These are phyloP conservation scores for Pararge aegeria DNA, from an alignment of 1,140 invertebrate genomes.

Conservation along the genomic window DNA sequence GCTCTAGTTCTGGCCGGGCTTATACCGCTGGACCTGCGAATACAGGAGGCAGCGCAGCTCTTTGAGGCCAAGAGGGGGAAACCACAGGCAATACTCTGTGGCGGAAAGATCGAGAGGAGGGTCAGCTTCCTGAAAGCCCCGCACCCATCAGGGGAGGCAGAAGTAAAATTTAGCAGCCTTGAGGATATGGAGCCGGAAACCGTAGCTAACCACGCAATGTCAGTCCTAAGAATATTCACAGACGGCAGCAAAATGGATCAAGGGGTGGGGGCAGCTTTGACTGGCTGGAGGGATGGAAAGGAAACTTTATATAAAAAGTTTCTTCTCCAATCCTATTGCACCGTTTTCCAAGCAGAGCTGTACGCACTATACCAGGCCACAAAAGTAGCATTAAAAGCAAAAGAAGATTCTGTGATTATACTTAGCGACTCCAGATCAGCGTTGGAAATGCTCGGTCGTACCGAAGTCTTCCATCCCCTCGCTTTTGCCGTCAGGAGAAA, in stretches of 20 bases:
- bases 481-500: too few relatives aligned
- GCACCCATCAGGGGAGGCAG: too few relatives aligned
- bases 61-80: too few relatives aligned
- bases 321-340: background rate
- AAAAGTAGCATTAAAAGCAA: background rate
- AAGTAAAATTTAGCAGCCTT: background rate
- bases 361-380: background rate
- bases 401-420: too few relatives aligned
- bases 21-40: conserved; percentile 8
- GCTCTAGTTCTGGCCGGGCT: conserved; percentile 2
- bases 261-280: background rate
- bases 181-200: background rate
- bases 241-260: conserved; percentile 7
- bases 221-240: background rate
- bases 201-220: background rate
- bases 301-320: background rate
- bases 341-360: conserved; percentile 1
- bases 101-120: conserved; percentile 1
- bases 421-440: too few relatives aligned
- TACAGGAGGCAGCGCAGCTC: background rate
- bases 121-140: background rate
- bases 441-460: too few relatives aligned
- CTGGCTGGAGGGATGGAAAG: background rate
- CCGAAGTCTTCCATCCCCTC: too few relatives aligned
- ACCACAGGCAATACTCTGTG: background rate